phyloP scores from a whole-genome alignment of 2,888 invertebrate genomes.

The Deilephila porcellus region DNA sequence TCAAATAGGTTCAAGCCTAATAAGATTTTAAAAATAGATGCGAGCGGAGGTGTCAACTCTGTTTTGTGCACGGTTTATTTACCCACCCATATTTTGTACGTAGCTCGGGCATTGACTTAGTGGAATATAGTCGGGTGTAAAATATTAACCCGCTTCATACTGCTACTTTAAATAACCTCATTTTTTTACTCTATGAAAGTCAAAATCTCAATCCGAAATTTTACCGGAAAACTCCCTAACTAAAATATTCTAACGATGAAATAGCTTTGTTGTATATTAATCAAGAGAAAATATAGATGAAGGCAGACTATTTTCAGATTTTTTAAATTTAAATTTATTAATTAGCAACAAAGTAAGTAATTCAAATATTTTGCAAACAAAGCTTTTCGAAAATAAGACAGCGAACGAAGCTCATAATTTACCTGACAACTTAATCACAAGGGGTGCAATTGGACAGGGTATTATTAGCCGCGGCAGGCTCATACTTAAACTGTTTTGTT shows the following conservation, averaged over 20 bases:
- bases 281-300: no score
- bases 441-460: conserved; percentile 6
- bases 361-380: neutral
- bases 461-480: conserved; percentile 10
- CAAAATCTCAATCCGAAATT: no score
- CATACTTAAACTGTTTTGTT: conserved; percentile 1
- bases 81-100: neutral
- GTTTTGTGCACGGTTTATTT: conserved; percentile 36
- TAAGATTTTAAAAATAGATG: conserved; percentile 68
- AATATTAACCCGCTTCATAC: no score
- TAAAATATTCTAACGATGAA: no score
- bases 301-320: neutral
- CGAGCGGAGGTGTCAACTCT: conserved; percentile 50
- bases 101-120: neutral
- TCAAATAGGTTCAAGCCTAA: conserved; percentile 45
- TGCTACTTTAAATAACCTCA: no score
- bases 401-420: conserved; percentile 20
- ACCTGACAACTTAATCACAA: conserved; percentile 24
- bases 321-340: neutral
- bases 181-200: no score
- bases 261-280: no score
- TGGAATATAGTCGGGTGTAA: neutral
- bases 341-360: neutral
- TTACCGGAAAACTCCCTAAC: no score
- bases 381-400: conserved; percentile 18